Percentiles rank a stretch among this genome's conserved stretches.
Evolutionary conservation across 2,797 vertebrate genomes (phyloP).

Genomic region (Todus mexicanus): DNA sequence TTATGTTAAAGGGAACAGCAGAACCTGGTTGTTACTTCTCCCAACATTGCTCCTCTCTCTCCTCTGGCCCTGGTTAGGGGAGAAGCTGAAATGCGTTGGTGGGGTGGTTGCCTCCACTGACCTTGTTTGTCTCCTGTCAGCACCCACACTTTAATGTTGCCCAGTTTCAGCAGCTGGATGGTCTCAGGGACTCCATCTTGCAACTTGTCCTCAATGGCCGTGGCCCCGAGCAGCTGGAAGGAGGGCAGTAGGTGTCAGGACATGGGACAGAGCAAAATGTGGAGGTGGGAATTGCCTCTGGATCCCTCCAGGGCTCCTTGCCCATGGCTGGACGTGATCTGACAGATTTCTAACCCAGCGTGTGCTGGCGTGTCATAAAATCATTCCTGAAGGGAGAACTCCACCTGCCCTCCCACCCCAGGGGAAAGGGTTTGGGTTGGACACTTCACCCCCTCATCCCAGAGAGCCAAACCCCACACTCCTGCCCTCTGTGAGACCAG

Average conservation of each 20-base stretch:
- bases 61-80: background rate
- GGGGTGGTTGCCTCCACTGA: slow-evolving; percentile 28
- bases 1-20: background rate
- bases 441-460: background rate
- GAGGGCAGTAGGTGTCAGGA: background rate
- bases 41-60: background rate
- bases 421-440: background rate
- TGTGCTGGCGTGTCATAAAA: background rate
- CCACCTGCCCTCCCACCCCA: background rate
- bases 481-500: background rate
- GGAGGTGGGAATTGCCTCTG: background rate
- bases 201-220: slow-evolving; percentile 91
- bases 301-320: background rate
- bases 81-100: background rate
- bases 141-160: slow-evolving; percentile 92
- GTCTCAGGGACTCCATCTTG: slow-evolving; percentile 90
- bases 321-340: background rate
- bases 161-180: slow-evolving; percentile 83
- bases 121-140: slow-evolving; percentile 96
- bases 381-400: background rate
- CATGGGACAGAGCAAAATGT: background rate
- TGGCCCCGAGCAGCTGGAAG: slow-evolving; percentile 87
- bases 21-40: background rate
- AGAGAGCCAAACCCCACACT: accelerated
- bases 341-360: background rate